Percentiles rank a stretch among this genome's conserved stretches.
These are phyloP conservation scores for Galaxias olidus DNA, from an alignment of 2,797 vertebrate genomes.

Conservation along the genomic window DNA sequence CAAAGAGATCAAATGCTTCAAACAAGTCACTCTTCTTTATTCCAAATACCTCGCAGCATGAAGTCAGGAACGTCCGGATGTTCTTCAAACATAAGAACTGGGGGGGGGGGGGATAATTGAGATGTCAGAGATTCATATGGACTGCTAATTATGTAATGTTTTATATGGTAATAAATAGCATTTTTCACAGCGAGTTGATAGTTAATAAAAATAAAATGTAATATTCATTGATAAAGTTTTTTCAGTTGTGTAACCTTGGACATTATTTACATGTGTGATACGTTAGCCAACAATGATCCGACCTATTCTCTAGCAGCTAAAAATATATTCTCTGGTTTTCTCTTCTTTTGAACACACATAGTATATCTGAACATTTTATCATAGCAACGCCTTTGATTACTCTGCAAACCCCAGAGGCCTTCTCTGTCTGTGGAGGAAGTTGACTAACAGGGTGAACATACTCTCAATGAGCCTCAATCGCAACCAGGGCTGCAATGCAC, in stretches of 20 bases:
- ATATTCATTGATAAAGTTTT: too few species aligned
- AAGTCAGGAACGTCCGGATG: constrained; percentile 88
- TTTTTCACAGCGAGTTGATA: too few species aligned
- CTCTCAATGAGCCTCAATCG: not conserved
- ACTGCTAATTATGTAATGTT: not conserved
- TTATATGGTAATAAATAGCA: not conserved
- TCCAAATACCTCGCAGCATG: constrained; percentile 86
- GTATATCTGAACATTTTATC: constrained; percentile 60
- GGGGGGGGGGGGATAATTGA: constrained; percentile 16
- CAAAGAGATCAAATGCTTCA: constrained; percentile 93
- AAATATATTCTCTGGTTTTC: too few species aligned
- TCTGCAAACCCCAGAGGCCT: constrained; percentile 38
- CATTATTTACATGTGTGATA: too few species aligned
- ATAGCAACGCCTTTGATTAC: constrained; percentile 64
- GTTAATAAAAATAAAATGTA: too few species aligned
- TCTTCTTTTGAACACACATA: constrained; percentile 1
- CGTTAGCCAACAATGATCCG: too few species aligned
- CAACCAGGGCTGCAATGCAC: not conserved
- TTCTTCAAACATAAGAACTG: constrained; percentile 98
- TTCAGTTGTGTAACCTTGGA: too few species aligned
- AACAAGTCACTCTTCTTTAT: constrained; percentile 95
- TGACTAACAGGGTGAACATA: constrained; percentile 13
- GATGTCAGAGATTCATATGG: not conserved
- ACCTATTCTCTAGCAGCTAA: too few species aligned
- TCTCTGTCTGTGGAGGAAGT: constrained; percentile 58